A percentile compares a stretch with the other conserved stretches of the same genome.
Conservation (phyloP, 1,140 invertebrate species). For the Protaetia brevitarsis region DNA sequence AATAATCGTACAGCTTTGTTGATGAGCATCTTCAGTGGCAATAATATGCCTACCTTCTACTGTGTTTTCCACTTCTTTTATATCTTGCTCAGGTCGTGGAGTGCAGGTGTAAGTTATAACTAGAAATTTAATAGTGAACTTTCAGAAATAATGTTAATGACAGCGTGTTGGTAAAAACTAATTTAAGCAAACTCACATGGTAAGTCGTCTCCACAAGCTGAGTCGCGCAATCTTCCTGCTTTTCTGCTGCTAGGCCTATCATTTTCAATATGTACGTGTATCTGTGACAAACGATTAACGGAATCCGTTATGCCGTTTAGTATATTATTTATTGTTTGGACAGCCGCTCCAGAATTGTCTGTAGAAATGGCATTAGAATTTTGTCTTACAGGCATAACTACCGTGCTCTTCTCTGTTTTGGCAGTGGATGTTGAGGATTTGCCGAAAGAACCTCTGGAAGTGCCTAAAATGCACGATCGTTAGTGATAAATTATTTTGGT, state of each 20-base stretch:
- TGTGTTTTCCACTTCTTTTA: neutral
- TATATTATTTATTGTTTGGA: slow-evolving; percentile 46
- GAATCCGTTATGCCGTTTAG: slow-evolving; percentile 45
- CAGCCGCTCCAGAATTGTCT: slow-evolving; percentile 41
- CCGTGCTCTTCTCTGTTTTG: neutral
- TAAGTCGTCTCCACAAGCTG: slow-evolving; percentile 6
- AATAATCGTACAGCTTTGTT: slow-evolving; percentile 3
- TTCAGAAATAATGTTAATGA: neutral
- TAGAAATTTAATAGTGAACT: neutral
- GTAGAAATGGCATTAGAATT: slow-evolving; percentile 41
- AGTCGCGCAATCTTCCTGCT: neutral
- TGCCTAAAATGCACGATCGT: neutral
- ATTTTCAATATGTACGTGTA: slow-evolving; percentile 14
- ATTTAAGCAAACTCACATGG: neutral
- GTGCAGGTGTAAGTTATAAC: neutral
- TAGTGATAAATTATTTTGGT: neutral
- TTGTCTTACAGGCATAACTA: slow-evolving; percentile 32
- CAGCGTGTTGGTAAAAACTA: neutral
- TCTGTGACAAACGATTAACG: slow-evolving; percentile 41
- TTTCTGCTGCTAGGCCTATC: neutral
- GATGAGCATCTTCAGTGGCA: neutral
- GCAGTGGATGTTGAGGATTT: neutral
- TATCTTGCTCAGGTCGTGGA: neutral
- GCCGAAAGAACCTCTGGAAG: neutral
- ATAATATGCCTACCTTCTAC: neutral